Evolutionary conservation across 2,888 invertebrate genomes (phyloP), one percentile per base, ranked within the genome.

Genomic region (Lasioglossum oenotherae): DNA sequence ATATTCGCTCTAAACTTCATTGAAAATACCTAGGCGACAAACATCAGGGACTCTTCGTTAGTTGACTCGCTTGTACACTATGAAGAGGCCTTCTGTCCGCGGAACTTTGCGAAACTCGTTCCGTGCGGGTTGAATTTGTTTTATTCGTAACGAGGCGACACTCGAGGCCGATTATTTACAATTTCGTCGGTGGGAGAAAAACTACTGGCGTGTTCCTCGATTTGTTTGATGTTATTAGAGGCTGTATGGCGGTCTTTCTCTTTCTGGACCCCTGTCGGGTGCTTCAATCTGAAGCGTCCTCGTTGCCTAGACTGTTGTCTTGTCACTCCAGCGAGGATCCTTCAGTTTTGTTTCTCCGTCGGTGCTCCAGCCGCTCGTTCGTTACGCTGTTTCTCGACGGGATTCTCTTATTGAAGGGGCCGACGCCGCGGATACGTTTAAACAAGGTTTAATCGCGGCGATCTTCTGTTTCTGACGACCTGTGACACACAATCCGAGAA

Each of bases 231-330:
- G 31, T 82, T 46, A 46, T 71, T 78, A 38, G 31, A 64, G 44
- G 27, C 49, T 69, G 12, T 71, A 10, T 2, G n/a, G 38, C 23
- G 44, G 19, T 23, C 67, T 35, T 10, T 35, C 67, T 31, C 31
- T 8, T 5, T 5, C 16, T 31, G 6, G 2, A 5, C 60, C 27
- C 60, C 60, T 4, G 27, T 38, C 10, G 44, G 53, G 57, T 78
- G 69, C 78, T 82, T 82, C 49, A 72, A 14, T 4, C 31, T 49
- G 57, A 74, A 84, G 84, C 35, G 64, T 74, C 57, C 79, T 82
- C 71, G 74, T 60, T 38, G 72, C 78, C 69, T 85, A 72, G 41
- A 53, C 82, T 46, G 82, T 76, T 81, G 38, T 76, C 75, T 27
- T 64, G 74, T 64, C 78, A 53, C 78, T 78, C 57, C 41, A 60